Conservation (phyloP, 2,888 invertebrate genomes). For the Athalia circularis region DNA sequence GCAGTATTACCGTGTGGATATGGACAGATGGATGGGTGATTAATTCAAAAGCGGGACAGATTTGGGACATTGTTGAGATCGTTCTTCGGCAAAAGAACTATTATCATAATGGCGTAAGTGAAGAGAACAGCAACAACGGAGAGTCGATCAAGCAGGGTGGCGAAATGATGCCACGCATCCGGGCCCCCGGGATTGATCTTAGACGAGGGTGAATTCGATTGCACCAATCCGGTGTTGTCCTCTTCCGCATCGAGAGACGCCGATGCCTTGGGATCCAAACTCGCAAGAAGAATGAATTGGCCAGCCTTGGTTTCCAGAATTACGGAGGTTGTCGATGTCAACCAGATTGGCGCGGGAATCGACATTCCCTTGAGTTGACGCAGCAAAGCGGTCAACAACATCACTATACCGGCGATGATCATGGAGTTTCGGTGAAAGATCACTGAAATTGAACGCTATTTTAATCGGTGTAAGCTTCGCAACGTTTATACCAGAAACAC, state of each 20-base stretch:
- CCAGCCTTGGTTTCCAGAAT: slow-evolving; percentile 63
- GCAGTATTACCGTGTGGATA: too few relatives aligned
- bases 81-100: slow-evolving; percentile 51
- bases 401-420: slow-evolving; percentile 60
- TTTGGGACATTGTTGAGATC: neutral
- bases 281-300: slow-evolving; percentile 61
- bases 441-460: slow-evolving; percentile 56
- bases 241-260: slow-evolving; percentile 60
- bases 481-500: neutral
- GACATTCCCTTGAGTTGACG: slow-evolving; percentile 58
- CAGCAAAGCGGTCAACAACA: slow-evolving; percentile 65
- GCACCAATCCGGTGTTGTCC: slow-evolving; percentile 58
- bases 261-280: slow-evolving; percentile 63
- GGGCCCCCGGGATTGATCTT: slow-evolving; percentile 49
- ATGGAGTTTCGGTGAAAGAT: slow-evolving; percentile 64
- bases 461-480: neutral
- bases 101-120: slow-evolving; percentile 59
- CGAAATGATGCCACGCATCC: slow-evolving; percentile 59
- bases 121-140: slow-evolving; percentile 58
- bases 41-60: neutral
- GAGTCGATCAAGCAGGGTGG: slow-evolving; percentile 62
- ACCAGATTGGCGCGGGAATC: slow-evolving; percentile 59
- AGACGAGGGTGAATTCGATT: slow-evolving; percentile 44
- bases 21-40: too few relatives aligned
- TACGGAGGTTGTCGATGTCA: slow-evolving; percentile 53